Evolutionary conservation across 2,888 invertebrate species (phyloP), one percentile per base, ranked within the genome.

Genomic region (Sussaba pulchella): DNA sequence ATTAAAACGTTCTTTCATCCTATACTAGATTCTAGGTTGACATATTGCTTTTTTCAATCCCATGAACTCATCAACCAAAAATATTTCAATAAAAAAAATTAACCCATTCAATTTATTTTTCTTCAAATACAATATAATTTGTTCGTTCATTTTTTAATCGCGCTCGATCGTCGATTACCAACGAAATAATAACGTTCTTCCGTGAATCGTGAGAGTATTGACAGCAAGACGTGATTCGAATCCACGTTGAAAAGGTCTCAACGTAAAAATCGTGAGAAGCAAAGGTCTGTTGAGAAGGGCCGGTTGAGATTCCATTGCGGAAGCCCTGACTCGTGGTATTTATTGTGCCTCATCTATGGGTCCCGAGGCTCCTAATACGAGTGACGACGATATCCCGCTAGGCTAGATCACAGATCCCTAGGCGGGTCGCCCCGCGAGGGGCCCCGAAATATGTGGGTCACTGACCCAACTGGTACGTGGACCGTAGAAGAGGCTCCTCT

Each of bases 381-480:
- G n/a, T n/a, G n/a, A n/a, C 39, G 14, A 69, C 19, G 57, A 45
- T n/a, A 64, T 75, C 71, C 66, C 71, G 74, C 79, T 79, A 52
- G 75, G 52, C 71, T 67, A 39, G 59, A 10, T 59, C 67, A 69
- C 6, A 45, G 36, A 47, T 41, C 43, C 71, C 50, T 64, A 57
- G 59, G 79, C 69, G 59, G 78, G 57, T 78, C 78, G 83, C 79
- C 78, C 83, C 81, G 54, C 66, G 83, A 67, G 82, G 82, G 82
- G 76, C 59, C 84, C 87, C 88, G 78, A 90, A 91, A 91, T 89
- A 91, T 91, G 85, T 89, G 84, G 91, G 91, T 91, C 90, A 89
- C 85, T 86, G 88, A 85, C 87, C 87, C 84, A 87, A 81, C 86
- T 84, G 85, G 84, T 83, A 85, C 85, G 74, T 81, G 74, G 78